Percentiles rank a stretch among this genome's conserved stretches.
phyloP scores from a whole-genome alignment of 2,888 invertebrate genomes.

The Apodemia mormo region DNA sequence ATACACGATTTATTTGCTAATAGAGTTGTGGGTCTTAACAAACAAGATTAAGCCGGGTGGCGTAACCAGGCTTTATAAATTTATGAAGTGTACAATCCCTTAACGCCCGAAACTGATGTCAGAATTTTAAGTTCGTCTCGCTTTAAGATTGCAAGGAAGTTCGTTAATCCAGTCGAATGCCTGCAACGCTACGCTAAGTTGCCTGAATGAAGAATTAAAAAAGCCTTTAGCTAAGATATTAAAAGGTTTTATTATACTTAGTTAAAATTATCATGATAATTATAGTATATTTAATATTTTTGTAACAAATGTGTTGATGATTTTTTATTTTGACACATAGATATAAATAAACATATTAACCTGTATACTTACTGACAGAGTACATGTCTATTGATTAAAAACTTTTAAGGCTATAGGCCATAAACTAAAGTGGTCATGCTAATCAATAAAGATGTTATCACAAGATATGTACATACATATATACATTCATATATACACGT shows the following conservation, averaged over 20 bases:
- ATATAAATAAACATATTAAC: too few species aligned
- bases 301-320: too few species aligned
- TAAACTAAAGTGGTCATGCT: too few species aligned
- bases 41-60: constrained; percentile 63
- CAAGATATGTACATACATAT: too few species aligned
- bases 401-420: too few species aligned
- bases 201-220: constrained; percentile 30
- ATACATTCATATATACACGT: too few species aligned
- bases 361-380: too few species aligned
- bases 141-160: constrained; percentile 58
- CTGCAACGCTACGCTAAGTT: constrained; percentile 36
- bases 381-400: too few species aligned
- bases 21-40: constrained; percentile 67
- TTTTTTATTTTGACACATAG: too few species aligned
- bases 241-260: background rate
- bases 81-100: constrained; percentile 60
- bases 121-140: constrained; percentile 68
- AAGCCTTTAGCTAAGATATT: constrained; percentile 26
- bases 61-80: constrained; percentile 62
- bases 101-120: constrained; percentile 68
- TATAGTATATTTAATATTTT: background rate
- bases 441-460: too few species aligned
- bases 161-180: constrained; percentile 60
- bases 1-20: constrained; percentile 69
- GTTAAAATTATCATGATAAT: background rate